phyloP scores from a whole-genome alignment of 2,797 vertebrate species.

The Coluber constrictor region DNA sequence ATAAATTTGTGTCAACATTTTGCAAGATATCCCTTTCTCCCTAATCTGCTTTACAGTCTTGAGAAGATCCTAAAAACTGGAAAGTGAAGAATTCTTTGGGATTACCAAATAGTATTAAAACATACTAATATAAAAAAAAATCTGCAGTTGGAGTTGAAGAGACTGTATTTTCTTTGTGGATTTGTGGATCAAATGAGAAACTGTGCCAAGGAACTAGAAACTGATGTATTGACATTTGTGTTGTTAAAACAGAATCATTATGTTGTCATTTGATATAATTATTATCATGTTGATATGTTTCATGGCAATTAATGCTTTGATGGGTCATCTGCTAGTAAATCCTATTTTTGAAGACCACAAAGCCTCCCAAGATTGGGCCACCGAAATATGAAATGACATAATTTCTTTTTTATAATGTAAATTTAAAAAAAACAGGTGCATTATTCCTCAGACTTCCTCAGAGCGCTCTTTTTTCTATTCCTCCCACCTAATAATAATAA shows the following conservation, averaged over 20 bases:
- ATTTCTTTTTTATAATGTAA: not conserved
- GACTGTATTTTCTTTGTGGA: not conserved
- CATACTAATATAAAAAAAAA: not conserved
- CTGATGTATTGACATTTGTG: not conserved
- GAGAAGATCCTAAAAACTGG: not conserved
- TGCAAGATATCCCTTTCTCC: not conserved
- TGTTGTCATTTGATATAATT: not conserved
- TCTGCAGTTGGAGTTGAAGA: not conserved
- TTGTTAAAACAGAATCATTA: not conserved
- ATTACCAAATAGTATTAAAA: not conserved
- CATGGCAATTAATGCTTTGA: not conserved
- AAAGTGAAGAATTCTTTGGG: not conserved
- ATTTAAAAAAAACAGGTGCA: not conserved
- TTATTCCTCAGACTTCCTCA: not conserved
- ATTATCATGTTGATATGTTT: not conserved
- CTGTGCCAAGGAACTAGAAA: not conserved
- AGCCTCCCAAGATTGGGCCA: not conserved
- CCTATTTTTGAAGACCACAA: not conserved
- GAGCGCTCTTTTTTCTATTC: not conserved
- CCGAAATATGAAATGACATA: not conserved
- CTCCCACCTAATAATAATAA: not conserved
- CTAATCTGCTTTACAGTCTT: not conserved
- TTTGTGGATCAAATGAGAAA: not conserved
- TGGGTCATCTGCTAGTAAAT: not conserved
- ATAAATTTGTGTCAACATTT: not conserved